Base-by-base conservation (phyloP, 64 coral and sea anemone species). In the Actinia equina region DNA sequence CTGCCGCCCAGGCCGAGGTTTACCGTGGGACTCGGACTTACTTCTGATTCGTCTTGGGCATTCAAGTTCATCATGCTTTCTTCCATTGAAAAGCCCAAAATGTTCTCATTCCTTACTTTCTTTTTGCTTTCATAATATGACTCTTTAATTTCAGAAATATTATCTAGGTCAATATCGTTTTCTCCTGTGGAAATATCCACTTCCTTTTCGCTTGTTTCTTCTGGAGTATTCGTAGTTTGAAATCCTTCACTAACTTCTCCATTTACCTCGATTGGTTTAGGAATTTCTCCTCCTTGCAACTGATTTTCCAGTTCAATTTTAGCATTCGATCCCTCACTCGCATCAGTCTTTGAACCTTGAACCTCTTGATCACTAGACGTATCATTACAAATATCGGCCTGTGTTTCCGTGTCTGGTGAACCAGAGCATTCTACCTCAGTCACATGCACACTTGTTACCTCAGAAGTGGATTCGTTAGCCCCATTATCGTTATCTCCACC, bases 81-180 rank as follows among this genome's bases (percentile, higher is more conserved):
- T 8, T 79, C 77, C 16, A 37, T 5, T 22, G 78, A 49, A 20
- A 81, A 52, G 5, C 27, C 78, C 69, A 74, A 41, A 49, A 52
- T n/a, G 18, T 81, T 52, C 78, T 81, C 78, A 81, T 81, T 22
- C 17, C 12, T 6, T 37, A 81, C 10, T 13, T 81, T 81, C 49
- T 14, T 81, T 81, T 81, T 81, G 22, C 78, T 81, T 81, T 81
- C 78, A 81, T 81, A 20, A 52, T 81, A 81, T 52, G 78, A 81
- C 14, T 81, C 78, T 52, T 52, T 81, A 5, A 81, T 81, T 81
- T 81, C 49, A 8, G 78, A 81, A 5, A 81, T 81, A 22, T 81
- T 37, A 9, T 81, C 78, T n/a, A 81, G 18, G 49, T 81, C 22
- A 37, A 81, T 81, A 44, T 9, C 15, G 18, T 43, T 52, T 81